Evolutionary conservation across 2,888 invertebrate species (phyloP).

Genomic region (Phasia obesa): DNA sequence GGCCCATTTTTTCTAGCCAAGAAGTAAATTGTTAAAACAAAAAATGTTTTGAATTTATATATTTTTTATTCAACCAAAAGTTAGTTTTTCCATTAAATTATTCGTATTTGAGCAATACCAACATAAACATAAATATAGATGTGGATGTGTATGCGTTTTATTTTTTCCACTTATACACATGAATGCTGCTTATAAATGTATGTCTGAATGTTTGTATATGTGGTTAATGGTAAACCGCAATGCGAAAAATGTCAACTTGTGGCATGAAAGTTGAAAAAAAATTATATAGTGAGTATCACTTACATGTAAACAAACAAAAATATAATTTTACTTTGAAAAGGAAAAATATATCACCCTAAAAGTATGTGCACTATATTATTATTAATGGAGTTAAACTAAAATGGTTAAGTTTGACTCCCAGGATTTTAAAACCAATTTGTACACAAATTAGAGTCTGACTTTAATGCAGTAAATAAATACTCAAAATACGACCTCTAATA

Average conservation of each 20-base stretch:
- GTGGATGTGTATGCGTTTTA: conserved; percentile 26
- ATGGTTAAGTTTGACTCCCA: conserved; percentile 32
- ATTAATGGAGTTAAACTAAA: background rate
- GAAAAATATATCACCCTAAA: conserved; percentile 52
- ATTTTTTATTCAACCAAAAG: conserved; percentile 35
- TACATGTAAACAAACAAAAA: conserved; percentile 34
- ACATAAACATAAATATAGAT: too few relatives aligned
- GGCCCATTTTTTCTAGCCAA: conserved; percentile 19
- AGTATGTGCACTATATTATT: too few relatives aligned
- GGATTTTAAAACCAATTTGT: conserved; percentile 2
- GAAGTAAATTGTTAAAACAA: conserved; percentile 36
- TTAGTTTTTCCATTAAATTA: conserved; percentile 26
- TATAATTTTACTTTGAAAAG: conserved; percentile 18
- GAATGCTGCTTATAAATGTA: conserved; percentile 49
- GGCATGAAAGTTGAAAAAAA: conserved; percentile 72
- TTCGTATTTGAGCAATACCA: conserved; percentile 31
- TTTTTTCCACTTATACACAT: conserved; percentile 9
- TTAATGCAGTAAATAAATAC: background rate
- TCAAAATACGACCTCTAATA: too few relatives aligned
- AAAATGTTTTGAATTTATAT: conserved; percentile 42
- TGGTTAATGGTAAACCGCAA: conserved; percentile 82
- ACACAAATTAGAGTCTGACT: conserved; percentile 9
- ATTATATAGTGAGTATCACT: too few relatives aligned
- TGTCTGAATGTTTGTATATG: too few relatives aligned
- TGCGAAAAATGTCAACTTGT: conserved; percentile 82